phyloP scores from a whole-genome alignment of 2,113 vertebrate genomes.

The Cynocephalus volans region DNA sequence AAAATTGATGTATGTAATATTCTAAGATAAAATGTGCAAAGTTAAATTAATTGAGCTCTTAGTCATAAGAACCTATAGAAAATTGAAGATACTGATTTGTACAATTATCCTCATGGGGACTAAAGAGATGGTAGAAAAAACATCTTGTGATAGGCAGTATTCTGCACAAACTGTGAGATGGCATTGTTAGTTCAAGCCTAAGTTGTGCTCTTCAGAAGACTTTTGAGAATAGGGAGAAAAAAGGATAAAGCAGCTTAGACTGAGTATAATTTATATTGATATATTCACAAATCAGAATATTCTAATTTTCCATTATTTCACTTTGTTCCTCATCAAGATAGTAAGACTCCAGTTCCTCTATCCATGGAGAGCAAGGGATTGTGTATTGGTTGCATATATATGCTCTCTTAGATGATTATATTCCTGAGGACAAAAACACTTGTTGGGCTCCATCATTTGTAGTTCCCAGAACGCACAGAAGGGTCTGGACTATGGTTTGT shows the following conservation, averaged over 20 bases:
- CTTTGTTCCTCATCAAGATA: neutral
- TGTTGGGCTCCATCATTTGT: neutral
- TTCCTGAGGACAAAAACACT: neutral
- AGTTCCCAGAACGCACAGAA: neutral
- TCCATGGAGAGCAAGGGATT: neutral
- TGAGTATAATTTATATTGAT: neutral
- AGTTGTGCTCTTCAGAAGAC: neutral
- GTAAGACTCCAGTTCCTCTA: neutral
- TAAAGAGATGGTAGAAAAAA: neutral
- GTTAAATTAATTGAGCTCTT: conserved; percentile 26
- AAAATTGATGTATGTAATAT: neutral
- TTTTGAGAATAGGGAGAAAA: neutral
- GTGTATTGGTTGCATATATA: neutral
- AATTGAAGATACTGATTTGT: neutral
- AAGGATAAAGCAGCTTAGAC: neutral
- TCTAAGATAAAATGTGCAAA: neutral
- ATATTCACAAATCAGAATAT: neutral
- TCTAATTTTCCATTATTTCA: neutral
- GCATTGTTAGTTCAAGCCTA: neutral
- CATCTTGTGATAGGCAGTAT: neutral
- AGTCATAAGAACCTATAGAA: neutral
- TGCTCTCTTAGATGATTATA: neutral
- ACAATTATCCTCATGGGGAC: neutral
- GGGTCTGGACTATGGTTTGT: neutral
- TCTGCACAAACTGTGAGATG: neutral